Evolutionary conservation across 1,140 invertebrate species (phyloP).

Genomic region (Lordiphosa stackelbergi): DNA sequence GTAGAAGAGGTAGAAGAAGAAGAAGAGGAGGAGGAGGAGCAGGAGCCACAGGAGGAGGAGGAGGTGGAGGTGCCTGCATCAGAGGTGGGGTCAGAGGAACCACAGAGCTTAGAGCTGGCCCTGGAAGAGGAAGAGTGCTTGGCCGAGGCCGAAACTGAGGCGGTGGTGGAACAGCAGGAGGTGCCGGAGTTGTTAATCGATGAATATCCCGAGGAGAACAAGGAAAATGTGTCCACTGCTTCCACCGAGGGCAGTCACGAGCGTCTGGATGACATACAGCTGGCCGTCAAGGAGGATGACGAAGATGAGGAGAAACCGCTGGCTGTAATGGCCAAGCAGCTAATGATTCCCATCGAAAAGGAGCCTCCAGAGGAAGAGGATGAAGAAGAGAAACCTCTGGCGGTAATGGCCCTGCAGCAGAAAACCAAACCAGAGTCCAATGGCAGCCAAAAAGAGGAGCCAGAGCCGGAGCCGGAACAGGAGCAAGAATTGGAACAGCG

Average conservation of each 20-base stretch:
- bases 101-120: not conserved
- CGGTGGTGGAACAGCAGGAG: conserved; percentile 18
- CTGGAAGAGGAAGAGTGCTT: conserved; percentile 11
- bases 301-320: conserved; percentile 40
- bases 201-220: conserved; percentile 57
- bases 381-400: conserved; percentile 30
- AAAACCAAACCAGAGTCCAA: conserved; percentile 15
- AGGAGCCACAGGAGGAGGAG: not conserved
- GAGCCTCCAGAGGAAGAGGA: not conserved
- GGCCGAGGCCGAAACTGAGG: not conserved
- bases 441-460: conserved; percentile 15
- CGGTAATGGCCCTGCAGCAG: conserved; percentile 8
- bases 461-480: not conserved
- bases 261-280: conserved; percentile 16
- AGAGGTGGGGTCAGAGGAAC: not conserved
- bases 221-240: conserved; percentile 53
- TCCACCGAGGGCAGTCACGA: conserved; percentile 22
- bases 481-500: conserved; percentile 21
- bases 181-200: conserved; percentile 16
- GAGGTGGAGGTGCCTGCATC: not conserved
- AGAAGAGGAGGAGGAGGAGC: not conserved
- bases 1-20: not conserved
- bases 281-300: conserved; percentile 31
- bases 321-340: conserved; percentile 12
- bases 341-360: not conserved